Conservation (phyloP, 1,140 invertebrate genomes). For the Delia radicum region DNA sequence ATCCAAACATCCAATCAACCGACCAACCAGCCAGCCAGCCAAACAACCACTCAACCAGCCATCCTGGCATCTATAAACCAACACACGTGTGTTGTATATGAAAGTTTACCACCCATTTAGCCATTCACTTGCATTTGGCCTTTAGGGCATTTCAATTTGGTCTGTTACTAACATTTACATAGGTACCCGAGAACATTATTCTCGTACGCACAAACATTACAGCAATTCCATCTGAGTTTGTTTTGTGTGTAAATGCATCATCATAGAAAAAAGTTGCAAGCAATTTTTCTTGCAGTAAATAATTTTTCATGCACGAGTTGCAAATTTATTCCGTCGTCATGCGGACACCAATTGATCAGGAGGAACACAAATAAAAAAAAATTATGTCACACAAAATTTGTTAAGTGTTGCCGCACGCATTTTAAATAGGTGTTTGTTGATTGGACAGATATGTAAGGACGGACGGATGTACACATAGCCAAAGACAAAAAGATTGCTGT, state of each 20-base stretch:
- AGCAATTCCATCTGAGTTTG: too few species aligned
- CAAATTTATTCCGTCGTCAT: slow-evolving; percentile 12
- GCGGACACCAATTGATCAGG: slow-evolving; percentile 24
- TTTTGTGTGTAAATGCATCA: too few species aligned
- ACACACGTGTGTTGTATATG: background rate
- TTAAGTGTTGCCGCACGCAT: slow-evolving; percentile 22
- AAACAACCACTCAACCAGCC: background rate
- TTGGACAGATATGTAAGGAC: background rate
- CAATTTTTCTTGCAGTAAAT: slow-evolving; percentile 30
- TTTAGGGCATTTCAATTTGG: slow-evolving; percentile 7
- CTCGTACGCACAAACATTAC: background rate
- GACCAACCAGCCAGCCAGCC: background rate
- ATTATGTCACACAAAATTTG: slow-evolving; percentile 23
- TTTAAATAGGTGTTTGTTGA: slow-evolving; percentile 20
- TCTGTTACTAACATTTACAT: background rate
- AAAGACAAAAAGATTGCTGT: background rate
- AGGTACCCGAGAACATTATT: background rate
- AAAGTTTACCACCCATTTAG: background rate
- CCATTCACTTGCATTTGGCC: slow-evolving; percentile 10
- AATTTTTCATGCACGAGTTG: slow-evolving; percentile 29
- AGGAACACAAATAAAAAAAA: background rate
- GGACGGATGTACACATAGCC: background rate
- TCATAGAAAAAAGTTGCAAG: slow-evolving; percentile 18
- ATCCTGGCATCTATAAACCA: background rate
- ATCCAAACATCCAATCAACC: background rate